These are phyloP conservation scores for Cochlearius cochlearius DNA, from an alignment of 2,113 vertebrate genomes.

Conservation along the genomic window DNA sequence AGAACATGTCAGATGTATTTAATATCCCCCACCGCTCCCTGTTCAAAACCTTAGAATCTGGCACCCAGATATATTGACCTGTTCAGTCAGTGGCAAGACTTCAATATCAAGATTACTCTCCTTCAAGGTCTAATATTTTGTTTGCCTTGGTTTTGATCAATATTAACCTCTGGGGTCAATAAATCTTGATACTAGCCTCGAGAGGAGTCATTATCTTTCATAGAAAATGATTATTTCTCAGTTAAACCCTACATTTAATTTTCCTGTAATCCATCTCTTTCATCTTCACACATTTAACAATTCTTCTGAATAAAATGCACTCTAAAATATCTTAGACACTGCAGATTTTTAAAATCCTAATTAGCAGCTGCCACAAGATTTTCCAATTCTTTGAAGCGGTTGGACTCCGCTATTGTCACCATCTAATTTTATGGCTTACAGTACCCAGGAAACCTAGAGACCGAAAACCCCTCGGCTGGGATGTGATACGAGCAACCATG, in stretches of 20 bases:
- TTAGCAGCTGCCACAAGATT: not conserved
- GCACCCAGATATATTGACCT: slow-evolving; percentile 31
- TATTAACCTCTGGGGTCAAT: slow-evolving; percentile 67
- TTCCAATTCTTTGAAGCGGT: not conserved
- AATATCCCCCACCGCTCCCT: not conserved
- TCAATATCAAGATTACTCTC: slow-evolving; percentile 46
- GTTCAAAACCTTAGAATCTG: not conserved
- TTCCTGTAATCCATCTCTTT: slow-evolving; percentile 65
- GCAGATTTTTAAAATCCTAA: not conserved
- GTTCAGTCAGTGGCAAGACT: slow-evolving; percentile 34
- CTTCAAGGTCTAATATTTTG: slow-evolving; percentile 64
- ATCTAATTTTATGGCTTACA: not conserved
- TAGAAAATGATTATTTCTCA: slow-evolving; percentile 75
- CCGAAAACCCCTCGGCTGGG: not conserved
- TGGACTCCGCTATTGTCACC: not conserved
- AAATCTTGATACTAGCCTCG: slow-evolving; percentile 67
- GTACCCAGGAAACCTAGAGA: not conserved
- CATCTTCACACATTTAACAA: not conserved
- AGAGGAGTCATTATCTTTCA: slow-evolving; percentile 73
- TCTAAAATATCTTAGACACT: not conserved
- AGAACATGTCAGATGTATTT: not conserved
- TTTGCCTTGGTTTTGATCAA: slow-evolving; percentile 62
- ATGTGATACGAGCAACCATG: accelerated
- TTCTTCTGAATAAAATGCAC: not conserved
- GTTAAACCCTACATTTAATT: slow-evolving; percentile 69